Evolutionary conservation across 2,113 vertebrate genomes (phyloP), one percentile per base, ranked within the genome.

Genomic region (Chaetodon auriga): DNA sequence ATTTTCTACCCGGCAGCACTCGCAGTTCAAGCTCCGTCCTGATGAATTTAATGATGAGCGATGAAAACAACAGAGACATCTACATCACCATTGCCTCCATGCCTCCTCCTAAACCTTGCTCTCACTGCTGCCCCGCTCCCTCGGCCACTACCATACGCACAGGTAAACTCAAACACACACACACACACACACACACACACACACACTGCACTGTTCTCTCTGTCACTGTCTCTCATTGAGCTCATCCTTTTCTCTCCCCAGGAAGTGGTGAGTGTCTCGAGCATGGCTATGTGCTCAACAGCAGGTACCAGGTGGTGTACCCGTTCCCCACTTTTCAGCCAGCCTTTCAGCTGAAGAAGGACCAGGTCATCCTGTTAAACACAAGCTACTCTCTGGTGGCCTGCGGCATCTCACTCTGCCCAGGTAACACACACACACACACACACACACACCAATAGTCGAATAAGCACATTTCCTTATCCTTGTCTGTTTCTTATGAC

Each of bases 241-340:
- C 53, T 43, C 9, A 14, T 83, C 19, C 5, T 25, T 58, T 64
- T 76, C 49, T 81, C 45, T 65, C 68, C 85, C 49, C 90, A 83
- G 96, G 95, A 30, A 91, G 93, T 0, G 95, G 94, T 0, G 95
- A 96, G 71, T 98, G 97, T 90, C 92, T 98, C 69, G 95, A 95
- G 76, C 97, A 97, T 0, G 97, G 97, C 69, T 98, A 96, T 72
- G 96, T 98, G 85, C 94, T 98, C 57, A 97, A 98, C 83, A 97
- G 96, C 83, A 95, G 96, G 90, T 98, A 97, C 93, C 97, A 98
- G 94, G 97, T 98, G 94, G 97, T 98, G 1, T 98, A 97, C 83
- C 97, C 97, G 0, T 97, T 98, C 89, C 97, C 97, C 51, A 97
- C 97, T 45, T 98, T 98, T 93, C 97, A 98, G 92, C 97, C 97